Base-by-base conservation (phyloP, 2,888 invertebrate genomes). In the Panorpa germanica region DNA sequence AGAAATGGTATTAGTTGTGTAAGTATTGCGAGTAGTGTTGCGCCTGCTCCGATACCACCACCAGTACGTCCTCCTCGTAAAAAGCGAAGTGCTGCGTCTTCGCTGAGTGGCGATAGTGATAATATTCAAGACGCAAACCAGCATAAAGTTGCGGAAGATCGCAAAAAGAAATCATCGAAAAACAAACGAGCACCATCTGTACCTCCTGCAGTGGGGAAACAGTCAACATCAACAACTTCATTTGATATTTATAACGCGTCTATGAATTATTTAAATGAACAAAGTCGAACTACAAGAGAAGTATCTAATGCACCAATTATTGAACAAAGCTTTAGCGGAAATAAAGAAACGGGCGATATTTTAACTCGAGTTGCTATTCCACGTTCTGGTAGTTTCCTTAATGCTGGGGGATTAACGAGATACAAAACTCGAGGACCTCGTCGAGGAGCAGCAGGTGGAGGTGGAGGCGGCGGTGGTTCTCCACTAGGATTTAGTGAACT, bases 291-390 rank as follows among this genome's bases (percentile, higher is more conserved):
- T 5, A 30, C 17, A 11, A 16, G 13, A 13, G 10, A 13, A 5
- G 8, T 7, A 3, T 16, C 8, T 14, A 14, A 14, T 4, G 10
- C 7, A 15, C 13, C 8, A 15, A 25, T 10, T 14, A 22, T 7
- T 7, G 15, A 14, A 12, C 20, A 14, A 21, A 13, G 8, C 4
- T 8, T 18, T 9, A 4, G 20, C 20, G 14, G 14, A n/a, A 19
- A 58, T 20, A 60, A 65, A 6, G 70, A 72, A 37, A 64, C 70
- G 32, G 83, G 83, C 5, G 83, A 85, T 49, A 74, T 81, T 41
- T 53, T 83, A 42, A 85, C 85, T 0, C 77, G 81, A 51, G 81
- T 85, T 24, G 82, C 82, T 22, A 73, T 85, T 43, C 85, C 85
- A 9, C 63, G 83, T 41, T 77, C 81, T 29, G 77, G 81, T 26